Conservation (phyloP, 2,888 invertebrate species). For the Corbicula japonica region DNA sequence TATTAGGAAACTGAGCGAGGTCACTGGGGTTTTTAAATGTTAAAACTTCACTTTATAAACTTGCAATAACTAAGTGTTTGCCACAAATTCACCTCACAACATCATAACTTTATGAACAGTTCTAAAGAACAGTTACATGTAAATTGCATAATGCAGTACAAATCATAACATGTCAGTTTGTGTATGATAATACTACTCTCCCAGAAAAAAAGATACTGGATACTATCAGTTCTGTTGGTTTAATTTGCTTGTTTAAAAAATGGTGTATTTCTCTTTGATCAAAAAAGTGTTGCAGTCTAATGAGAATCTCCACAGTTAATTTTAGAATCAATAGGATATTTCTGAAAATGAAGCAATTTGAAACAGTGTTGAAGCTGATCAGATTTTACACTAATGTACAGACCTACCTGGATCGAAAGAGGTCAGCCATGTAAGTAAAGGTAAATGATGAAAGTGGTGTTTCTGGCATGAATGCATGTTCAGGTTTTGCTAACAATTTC, state of each 20-base stretch:
- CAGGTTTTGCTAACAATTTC: background rate
- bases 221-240: background rate
- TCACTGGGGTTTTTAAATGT: too few relatives aligned
- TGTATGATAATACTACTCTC: too few relatives aligned
- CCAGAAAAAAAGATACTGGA: background rate
- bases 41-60: too few relatives aligned
- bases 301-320: background rate
- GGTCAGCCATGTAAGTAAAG: too few relatives aligned
- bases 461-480: background rate
- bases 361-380: background rate
- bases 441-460: too few relatives aligned
- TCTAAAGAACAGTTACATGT: too few relatives aligned
- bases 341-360: background rate
- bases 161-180: too few relatives aligned
- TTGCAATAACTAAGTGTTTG: too few relatives aligned
- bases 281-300: background rate
- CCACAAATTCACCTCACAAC: too few relatives aligned
- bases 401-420: background rate
- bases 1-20: too few relatives aligned
- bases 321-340: background rate
- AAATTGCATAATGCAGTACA: too few relatives aligned
- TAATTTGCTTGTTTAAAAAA: background rate
- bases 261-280: background rate
- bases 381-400: background rate
- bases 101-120: too few relatives aligned